Conservation (phyloP, 1,140 invertebrate genomes). For the Tetragonula clypearis region DNA sequence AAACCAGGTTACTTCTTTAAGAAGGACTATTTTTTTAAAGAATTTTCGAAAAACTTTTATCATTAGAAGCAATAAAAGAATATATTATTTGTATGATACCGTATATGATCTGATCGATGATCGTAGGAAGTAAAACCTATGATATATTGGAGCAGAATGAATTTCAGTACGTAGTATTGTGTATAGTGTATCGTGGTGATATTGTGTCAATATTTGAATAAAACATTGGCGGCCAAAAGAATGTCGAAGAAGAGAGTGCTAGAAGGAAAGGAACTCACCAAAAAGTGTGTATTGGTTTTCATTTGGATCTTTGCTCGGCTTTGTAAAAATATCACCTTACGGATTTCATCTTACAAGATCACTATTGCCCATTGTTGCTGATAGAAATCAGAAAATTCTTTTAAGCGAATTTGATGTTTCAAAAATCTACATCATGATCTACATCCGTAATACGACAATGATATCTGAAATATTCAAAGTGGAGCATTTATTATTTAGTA, state of each 20-base stretch:
- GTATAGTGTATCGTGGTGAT: not conserved
- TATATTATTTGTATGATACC: not conserved
- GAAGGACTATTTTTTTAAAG: not conserved
- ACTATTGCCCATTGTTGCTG: not conserved
- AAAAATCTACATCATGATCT: too few relatives aligned
- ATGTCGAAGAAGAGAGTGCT: conserved; percentile 7
- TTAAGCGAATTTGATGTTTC: too few relatives aligned
- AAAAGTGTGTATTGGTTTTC: not conserved
- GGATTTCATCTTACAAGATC: not conserved
- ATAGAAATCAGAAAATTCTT: too few relatives aligned
- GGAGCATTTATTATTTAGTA: too few relatives aligned
- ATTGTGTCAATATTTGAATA: conserved; percentile 28
- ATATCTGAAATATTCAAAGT: too few relatives aligned
- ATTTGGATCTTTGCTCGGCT: not conserved
- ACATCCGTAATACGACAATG: too few relatives aligned
- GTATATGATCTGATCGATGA: not conserved
- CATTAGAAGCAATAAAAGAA: not conserved
- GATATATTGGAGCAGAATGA: conserved; percentile 8
- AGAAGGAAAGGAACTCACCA: not conserved
- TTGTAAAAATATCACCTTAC: too few relatives aligned
- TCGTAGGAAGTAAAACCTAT: not conserved
- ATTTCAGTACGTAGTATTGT: not conserved
- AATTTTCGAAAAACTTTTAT: not conserved
- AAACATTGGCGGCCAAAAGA: not conserved
- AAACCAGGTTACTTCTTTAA: not conserved